phyloP scores from a whole-genome alignment of 2,797 vertebrate species.

The Loriculus beryllinus region DNA sequence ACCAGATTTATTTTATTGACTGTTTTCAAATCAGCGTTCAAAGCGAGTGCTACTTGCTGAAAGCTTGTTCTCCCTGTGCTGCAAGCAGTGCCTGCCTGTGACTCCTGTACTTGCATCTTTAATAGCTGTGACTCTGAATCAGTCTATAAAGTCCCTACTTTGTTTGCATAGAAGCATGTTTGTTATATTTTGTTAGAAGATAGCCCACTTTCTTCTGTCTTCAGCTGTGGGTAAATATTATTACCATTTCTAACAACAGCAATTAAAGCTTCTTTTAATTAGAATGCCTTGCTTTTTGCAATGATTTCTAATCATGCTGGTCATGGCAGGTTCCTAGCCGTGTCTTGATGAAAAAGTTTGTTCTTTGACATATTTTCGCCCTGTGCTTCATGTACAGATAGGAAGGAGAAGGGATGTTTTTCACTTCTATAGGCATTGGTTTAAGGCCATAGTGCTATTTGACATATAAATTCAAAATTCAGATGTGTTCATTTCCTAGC shows the following conservation, averaged over 20 bases:
- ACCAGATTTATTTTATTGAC: not conserved
- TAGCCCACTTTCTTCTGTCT: not conserved
- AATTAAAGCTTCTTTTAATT: not conserved
- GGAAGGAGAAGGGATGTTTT: not conserved
- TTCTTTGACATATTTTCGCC: not conserved
- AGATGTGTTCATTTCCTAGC: not conserved
- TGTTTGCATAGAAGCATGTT: not conserved
- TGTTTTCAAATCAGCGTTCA: not conserved
- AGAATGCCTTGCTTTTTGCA: not conserved
- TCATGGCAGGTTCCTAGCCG: not conserved
- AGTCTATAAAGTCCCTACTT: not conserved
- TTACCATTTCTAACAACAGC: not conserved
- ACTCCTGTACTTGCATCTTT: rapidly evolving
- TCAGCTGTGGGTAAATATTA: not conserved
- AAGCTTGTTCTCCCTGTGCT: not conserved
- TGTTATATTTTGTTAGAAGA: not conserved
- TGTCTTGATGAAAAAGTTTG: not conserved
- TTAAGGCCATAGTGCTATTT: not conserved
- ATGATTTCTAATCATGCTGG: not conserved
- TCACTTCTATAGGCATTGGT: not conserved
- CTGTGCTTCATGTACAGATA: not conserved
- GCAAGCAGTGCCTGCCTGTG: not conserved
- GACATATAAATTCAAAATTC: not conserved
- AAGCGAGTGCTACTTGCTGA: not conserved
- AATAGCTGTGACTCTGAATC: not conserved